Conservation (phyloP, 2,113 vertebrate species). For the Phaethon lepturus region DNA sequence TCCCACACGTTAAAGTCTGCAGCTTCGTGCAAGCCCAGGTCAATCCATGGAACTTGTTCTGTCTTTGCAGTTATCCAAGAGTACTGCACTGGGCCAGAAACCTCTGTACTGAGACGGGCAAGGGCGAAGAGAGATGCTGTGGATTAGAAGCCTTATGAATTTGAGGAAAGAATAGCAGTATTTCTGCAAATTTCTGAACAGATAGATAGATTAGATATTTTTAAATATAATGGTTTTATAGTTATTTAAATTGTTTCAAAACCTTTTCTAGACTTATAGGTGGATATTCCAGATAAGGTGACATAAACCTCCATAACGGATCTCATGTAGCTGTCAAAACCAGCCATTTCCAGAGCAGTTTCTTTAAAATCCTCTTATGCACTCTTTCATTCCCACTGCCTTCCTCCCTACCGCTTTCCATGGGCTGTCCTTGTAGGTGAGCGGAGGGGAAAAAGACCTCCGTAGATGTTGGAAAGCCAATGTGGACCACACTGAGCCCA, state of each 20-base stretch:
- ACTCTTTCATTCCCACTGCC: no score
- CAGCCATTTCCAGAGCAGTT: no score
- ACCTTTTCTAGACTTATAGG: background rate
- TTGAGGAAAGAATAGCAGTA: background rate
- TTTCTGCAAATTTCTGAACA: background rate
- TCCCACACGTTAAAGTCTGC: rapidly evolving
- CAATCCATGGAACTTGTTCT: background rate
- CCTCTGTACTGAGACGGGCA: no score
- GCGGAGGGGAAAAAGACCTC: no score
- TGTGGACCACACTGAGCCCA: no score
- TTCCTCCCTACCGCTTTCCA: no score
- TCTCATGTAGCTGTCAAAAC: no score
- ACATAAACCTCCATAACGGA: no score
- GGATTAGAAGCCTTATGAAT: background rate
- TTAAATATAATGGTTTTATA: background rate
- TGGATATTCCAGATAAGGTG: background rate
- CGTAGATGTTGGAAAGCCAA: no score
- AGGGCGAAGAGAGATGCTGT: background rate
- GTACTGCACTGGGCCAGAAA: background rate
- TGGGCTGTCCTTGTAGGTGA: no score
- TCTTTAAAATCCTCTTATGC: no score
- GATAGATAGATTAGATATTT: background rate
- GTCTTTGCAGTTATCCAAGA: background rate
- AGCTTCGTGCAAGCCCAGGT: background rate
- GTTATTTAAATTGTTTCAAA: background rate